Conservation (phyloP, 1,140 invertebrate species). For the Metopolophium dirhodum region DNA sequence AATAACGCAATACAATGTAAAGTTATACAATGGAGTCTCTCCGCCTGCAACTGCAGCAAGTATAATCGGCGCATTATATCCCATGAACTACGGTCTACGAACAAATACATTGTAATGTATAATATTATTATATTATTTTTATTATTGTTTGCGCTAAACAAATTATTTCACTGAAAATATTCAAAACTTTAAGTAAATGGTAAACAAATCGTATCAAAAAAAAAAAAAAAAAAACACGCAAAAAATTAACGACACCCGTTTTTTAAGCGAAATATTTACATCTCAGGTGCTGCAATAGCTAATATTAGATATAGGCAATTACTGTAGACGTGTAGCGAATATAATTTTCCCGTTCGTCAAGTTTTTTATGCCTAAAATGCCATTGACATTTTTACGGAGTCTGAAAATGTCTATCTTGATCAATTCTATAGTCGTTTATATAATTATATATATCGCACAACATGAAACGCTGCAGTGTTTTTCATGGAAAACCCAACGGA, state of each 20-base stretch:
- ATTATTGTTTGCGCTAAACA: background rate
- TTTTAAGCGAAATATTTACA: background rate
- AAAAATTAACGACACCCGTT: background rate
- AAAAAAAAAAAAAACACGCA: background rate
- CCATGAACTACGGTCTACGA: background rate
- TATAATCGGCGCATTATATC: background rate
- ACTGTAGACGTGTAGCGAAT: background rate
- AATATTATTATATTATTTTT: background rate
- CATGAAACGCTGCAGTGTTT: too few species aligned
- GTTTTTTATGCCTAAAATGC: background rate
- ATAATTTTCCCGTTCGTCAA: background rate
- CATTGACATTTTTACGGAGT: background rate
- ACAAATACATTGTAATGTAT: background rate
- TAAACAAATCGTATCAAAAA: background rate
- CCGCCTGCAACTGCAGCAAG: background rate
- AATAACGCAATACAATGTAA: background rate
- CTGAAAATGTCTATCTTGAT: background rate
- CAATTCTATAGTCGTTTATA: too few species aligned
- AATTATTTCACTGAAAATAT: background rate
- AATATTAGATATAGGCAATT: too few species aligned
- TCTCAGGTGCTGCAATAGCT: background rate
- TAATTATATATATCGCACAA: too few species aligned
- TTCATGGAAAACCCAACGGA: too few species aligned
- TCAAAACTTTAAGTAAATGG: background rate
- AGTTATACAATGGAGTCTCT: constrained; percentile 8